Base-by-base conservation (phyloP, 37 sponge, comb jelly and placozoan genomes). In the Hormiphora californensis region DNA sequence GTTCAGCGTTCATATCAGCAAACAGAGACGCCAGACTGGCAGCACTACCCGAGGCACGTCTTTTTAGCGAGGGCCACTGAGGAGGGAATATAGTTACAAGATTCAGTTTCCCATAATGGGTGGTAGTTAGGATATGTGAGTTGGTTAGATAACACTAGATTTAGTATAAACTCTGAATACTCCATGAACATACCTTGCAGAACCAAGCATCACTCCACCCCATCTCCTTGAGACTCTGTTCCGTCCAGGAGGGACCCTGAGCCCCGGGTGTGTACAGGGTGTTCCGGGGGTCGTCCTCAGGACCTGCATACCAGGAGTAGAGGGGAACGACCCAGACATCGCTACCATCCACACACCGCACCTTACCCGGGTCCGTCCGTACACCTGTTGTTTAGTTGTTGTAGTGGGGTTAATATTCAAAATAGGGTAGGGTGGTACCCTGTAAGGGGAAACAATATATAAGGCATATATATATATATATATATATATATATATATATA, bases 251-350 rank as follows among this genome's bases (percentile, higher is more conserved):
- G n/a, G n/a, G n/a, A 19, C 38, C 35, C 37, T 15, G 37, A 19
- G 38, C 67, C 8, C 67, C 67, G 53, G 85, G 85, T 8, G 11
- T 8, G 54, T 85, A 85, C 32, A 85, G 54, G 33, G 85, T 54
- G 32, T 85, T 54, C 33, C 32, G 39, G 22, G 54, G 54, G 32
- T 85, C 85, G 31, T 85, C 85, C 8, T 85, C 85, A 30, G 85
- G 85, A 1, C 54, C 54, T 2, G 85, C 54, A 19, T 85, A 85
- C 85, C 85, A 85, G 32, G 85, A 85, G 85, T 85, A 85, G 53
- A 85, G 54, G 23, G 85, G 85, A 23, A 85, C 85, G 39, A 85
- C 23, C 85, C 85, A 85, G 53, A 85, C 85, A 28, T 85, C 54
- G 11, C 15, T 22, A 7, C 54, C 54, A 51, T 85, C 85, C 54